Evolutionary conservation across 1,140 invertebrate genomes (phyloP), one percentile per base, ranked within the genome.

Genomic region (Drosophila rhopaloa): DNA sequence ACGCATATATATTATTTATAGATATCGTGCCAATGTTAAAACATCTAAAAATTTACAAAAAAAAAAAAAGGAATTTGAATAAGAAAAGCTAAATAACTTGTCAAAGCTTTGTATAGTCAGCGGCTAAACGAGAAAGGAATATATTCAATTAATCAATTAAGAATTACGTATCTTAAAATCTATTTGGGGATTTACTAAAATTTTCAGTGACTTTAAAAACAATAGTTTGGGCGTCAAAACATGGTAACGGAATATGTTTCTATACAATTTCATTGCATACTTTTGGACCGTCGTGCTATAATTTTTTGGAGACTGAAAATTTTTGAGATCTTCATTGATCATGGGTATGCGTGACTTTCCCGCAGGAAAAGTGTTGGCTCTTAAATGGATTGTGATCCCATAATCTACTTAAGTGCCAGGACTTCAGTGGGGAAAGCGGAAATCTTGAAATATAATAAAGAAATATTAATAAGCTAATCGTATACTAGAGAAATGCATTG

Each of bases 21-120:
- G 63, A 73, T 83, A 86, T 88, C 71, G 83, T 86, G 83, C 83
- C 83, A 86, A 86, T 86, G 83, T 88, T 88, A 73, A 80, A 81
- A 66, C 48, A 71, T 48, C 65, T 57, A 47, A 50, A 44, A 63
- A 27, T 6, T 47, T 32, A 75, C 75, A 32, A 48, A 65, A 76
- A 71, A n/a, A n/a, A n/a, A 78, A 71, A 35, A 48, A 57, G 47
- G 50, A 51, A 63, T 53, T 41, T 19, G 67, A 47, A 48, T 43
- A 68, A 43, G 9, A 72, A 76, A 53, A 61, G 29, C 38, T 41
- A 54, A 60, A 44, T 29, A 62, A 62, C 44, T 67, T 82, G 71
- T 73, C 59, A 68, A 60, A 50, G 58, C 60, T 76, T 74, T 83
- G 59, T 70, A 60, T 50, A 82, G 77, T 81, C 79, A 62, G 53